Percentiles rank a stretch among this genome's conserved stretches.
phyloP scores from a whole-genome alignment of 2,113 vertebrate species.

The Petroica traversi region DNA sequence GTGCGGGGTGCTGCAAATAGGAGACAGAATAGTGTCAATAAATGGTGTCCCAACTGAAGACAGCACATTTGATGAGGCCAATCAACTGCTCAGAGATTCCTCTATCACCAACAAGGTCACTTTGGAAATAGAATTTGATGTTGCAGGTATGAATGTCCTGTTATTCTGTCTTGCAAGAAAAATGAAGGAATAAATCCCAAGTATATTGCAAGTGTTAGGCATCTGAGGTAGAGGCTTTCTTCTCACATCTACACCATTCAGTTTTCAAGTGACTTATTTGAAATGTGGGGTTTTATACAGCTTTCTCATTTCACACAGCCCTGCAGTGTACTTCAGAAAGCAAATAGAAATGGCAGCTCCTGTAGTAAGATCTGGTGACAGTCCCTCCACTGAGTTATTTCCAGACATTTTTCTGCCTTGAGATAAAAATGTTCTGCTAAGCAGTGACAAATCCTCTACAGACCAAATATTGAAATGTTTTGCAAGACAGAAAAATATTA shows the following conservation, averaged over 20 bases:
- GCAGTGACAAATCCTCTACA: background rate
- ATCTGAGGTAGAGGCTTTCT: background rate
- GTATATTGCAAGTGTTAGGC: background rate
- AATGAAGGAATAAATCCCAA: background rate
- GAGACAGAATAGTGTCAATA: constrained; percentile 94
- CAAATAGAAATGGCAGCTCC: constrained; percentile 4
- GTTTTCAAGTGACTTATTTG: background rate
- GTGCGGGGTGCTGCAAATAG: constrained; percentile 96
- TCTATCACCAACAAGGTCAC: constrained; percentile 93
- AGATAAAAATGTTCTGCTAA: background rate
- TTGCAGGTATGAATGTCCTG: constrained; percentile 83
- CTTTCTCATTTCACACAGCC: background rate
- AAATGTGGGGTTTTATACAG: background rate
- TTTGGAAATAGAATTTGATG: constrained; percentile 98
- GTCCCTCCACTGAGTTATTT: background rate
- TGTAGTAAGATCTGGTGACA: background rate
- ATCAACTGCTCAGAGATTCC: constrained; percentile 94
- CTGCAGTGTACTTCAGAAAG: background rate
- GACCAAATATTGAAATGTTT: background rate
- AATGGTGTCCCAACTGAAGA: constrained; percentile 95
- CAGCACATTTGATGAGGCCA: constrained; percentile 96
- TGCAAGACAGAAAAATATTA: background rate
- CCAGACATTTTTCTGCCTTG: background rate
- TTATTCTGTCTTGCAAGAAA: background rate
- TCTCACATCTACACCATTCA: background rate